phyloP scores from a whole-genome alignment of 2,888 invertebrate species.

The Drosophila eohydei region DNA sequence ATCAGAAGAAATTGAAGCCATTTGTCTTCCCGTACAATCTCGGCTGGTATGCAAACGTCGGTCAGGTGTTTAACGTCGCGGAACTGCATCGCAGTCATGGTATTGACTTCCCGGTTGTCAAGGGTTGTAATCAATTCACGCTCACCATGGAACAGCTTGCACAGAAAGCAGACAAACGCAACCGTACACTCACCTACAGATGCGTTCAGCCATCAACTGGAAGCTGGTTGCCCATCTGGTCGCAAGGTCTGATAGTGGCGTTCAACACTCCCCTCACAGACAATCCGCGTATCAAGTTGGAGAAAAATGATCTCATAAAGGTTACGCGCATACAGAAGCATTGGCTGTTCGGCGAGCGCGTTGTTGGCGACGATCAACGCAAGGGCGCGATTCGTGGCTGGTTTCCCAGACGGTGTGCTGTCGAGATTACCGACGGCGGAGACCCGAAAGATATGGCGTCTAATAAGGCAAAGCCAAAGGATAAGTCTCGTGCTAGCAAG shows the following conservation, averaged over 20 bases:
- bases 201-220: slow-evolving; percentile 89
- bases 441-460: too few species aligned
- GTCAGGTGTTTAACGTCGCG: slow-evolving; percentile 88
- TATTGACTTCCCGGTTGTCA: slow-evolving; percentile 92
- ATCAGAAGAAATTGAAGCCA: slow-evolving; percentile 57
- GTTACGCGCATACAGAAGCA: slow-evolving; percentile 94
- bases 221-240: slow-evolving; percentile 90
- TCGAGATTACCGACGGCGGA: slow-evolving; percentile 86
- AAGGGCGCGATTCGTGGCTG: slow-evolving; percentile 89
- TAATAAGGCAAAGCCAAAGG: not conserved
- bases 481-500: not conserved
- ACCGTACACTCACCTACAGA: slow-evolving; percentile 89
- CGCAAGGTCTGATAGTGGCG: slow-evolving; percentile 89
- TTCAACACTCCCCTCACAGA: slow-evolving; percentile 92
- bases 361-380: slow-evolving; percentile 29
- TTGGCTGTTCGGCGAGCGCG: slow-evolving; percentile 94
- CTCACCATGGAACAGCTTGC: slow-evolving; percentile 94
- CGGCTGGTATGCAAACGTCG: slow-evolving; percentile 88
- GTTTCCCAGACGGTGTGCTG: slow-evolving; percentile 93
- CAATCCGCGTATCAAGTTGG: slow-evolving; percentile 91
- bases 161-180: slow-evolving; percentile 94
- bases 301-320: slow-evolving; percentile 89
- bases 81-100: slow-evolving; percentile 88
- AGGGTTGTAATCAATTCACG: slow-evolving; percentile 93
- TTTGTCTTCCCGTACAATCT: slow-evolving; percentile 95